phyloP scores from a whole-genome alignment of 2,113 vertebrate genomes.

The Protobothrops flavoviridis region DNA sequence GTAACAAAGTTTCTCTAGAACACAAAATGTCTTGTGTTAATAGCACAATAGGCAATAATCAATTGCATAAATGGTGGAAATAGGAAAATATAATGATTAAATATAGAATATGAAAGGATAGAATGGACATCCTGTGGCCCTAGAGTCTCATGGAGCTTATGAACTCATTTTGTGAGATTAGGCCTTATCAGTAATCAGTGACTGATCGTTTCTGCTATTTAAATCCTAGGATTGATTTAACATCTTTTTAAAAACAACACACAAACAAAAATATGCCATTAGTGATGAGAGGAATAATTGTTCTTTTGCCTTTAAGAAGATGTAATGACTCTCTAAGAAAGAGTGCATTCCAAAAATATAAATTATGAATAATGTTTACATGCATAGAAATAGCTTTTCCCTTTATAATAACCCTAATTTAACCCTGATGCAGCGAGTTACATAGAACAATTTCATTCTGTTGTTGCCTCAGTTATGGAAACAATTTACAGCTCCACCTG shows the following conservation, averaged over 20 bases:
- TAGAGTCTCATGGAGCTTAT: not conserved
- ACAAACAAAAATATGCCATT: not conserved
- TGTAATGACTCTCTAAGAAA: conserved; percentile 35
- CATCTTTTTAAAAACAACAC: not conserved
- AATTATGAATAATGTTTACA: not conserved
- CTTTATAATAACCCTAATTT: not conserved
- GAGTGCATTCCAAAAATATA: conserved; percentile 25
- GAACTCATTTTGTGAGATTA: not conserved
- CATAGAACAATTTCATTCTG: not conserved
- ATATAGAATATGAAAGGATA: not conserved
- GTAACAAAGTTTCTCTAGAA: not conserved
- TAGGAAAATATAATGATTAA: not conserved
- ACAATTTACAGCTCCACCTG: not conserved
- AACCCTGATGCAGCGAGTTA: not conserved
- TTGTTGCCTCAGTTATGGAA: not conserved
- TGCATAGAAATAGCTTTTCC: not conserved
- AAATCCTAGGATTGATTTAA: not conserved
- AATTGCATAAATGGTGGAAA: not conserved
- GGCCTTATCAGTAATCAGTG: not conserved
- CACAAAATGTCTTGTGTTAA: not conserved
- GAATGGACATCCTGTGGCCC: not conserved
- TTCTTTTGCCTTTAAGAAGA: conserved; percentile 17
- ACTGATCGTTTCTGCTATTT: not conserved
- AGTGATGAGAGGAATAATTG: not conserved
- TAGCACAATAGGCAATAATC: not conserved